Conservation (phyloP, 2,113 vertebrate species). For the Bambusicola thoracicus region DNA sequence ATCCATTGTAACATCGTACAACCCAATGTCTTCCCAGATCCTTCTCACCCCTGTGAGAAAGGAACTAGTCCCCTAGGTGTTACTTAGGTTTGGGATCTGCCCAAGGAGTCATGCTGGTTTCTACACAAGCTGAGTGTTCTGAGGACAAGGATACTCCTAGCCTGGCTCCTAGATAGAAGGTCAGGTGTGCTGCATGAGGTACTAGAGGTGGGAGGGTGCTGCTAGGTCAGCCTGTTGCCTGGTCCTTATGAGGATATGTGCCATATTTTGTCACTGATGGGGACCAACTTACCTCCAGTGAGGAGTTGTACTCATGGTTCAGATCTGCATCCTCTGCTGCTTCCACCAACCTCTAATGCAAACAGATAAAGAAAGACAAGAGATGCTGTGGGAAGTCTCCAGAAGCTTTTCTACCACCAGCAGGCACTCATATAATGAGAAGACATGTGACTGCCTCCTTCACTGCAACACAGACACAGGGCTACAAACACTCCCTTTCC, state of each 20-base stretch:
- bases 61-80: background rate
- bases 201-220: background rate
- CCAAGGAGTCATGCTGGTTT: background rate
- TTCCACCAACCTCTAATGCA: constrained; percentile 86
- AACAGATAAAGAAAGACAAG: background rate
- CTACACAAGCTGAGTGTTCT: background rate
- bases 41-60: background rate
- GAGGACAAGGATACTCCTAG: background rate
- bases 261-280: background rate
- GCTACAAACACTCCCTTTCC: background rate
- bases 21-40: background rate
- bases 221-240: background rate
- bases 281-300: constrained; percentile 82
- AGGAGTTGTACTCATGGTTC: constrained; percentile 89
- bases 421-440: background rate
- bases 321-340: constrained; percentile 93
- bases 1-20: fast-evolving
- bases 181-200: background rate
- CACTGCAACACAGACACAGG: background rate
- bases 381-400: background rate
- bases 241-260: background rate
- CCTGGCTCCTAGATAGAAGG: background rate
- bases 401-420: background rate
- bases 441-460: background rate
- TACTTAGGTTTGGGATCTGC: background rate